A percentile compares a stretch with the other conserved stretches of the same genome.
Conservation (phyloP, 2,888 invertebrate species). For the Idaea straminata region DNA sequence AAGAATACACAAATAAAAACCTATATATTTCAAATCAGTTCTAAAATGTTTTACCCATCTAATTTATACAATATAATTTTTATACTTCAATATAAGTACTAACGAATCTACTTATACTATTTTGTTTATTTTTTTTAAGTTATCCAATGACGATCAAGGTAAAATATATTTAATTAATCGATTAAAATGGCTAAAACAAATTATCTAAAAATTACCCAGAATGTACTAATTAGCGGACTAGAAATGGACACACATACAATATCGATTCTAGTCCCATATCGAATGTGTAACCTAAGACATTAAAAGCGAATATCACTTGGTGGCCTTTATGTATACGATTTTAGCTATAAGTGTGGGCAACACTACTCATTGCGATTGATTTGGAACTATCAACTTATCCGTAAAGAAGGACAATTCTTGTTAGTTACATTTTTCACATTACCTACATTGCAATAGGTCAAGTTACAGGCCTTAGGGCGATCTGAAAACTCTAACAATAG, state of each 20-base stretch:
- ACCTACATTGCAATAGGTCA: no score
- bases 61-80: conserved; percentile 39
- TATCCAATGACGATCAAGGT: conserved; percentile 35
- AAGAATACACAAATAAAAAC: conserved; percentile 66
- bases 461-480: no score
- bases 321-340: conserved; percentile 25
- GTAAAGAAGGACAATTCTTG: background rate
- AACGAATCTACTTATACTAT: conserved; percentile 63
- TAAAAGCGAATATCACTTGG: conserved; percentile 59
- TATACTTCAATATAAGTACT: conserved; percentile 49
- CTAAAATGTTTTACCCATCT: conserved; percentile 58
- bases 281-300: conserved; percentile 32
- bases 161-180: background rate
- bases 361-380: background rate
- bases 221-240: conserved; percentile 27
- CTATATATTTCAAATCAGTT: conserved; percentile 57
- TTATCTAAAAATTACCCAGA: conserved; percentile 12
- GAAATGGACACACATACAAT: conserved; percentile 30
- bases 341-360: conserved; percentile 12
- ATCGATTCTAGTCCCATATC: conserved; percentile 33
- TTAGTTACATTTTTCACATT: background rate
- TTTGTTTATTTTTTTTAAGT: conserved; percentile 58
- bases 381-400: background rate
- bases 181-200: conserved; percentile 5
- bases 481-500: no score